phyloP scores from a whole-genome alignment of 2,797 vertebrate species.

The Dicrostonyx torquatus region DNA sequence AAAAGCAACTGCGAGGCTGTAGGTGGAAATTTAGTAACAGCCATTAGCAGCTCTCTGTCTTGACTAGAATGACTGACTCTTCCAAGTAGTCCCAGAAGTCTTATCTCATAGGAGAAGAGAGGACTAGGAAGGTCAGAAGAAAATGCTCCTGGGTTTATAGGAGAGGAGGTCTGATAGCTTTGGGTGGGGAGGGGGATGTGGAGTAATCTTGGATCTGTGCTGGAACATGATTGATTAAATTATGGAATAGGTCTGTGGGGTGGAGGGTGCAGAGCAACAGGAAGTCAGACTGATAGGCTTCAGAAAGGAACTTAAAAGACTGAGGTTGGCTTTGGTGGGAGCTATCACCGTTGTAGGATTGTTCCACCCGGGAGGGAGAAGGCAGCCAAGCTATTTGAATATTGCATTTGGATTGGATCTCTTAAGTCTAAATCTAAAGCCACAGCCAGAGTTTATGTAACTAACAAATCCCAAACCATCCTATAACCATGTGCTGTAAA shows the following conservation, averaged over 20 bases:
- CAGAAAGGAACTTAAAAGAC: neutral
- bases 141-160: neutral
- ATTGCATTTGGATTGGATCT: neutral
- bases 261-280: neutral
- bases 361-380: neutral
- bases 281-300: neutral
- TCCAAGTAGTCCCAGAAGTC: neutral
- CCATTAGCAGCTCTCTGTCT: too few species aligned
- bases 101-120: neutral
- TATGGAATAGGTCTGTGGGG: neutral
- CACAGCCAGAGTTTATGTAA: neutral
- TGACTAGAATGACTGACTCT: neutral
- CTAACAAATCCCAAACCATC: constrained; percentile 14
- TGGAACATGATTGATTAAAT: neutral
- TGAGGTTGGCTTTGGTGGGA: neutral
- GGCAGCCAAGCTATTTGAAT: neutral
- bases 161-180: neutral
- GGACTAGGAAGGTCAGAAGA: neutral
- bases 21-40: neutral
- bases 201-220: neutral
- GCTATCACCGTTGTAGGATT: neutral
- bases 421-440: constrained; percentile 31
- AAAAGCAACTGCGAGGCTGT: neutral
- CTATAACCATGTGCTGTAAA: neutral
- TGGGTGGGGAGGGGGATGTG: neutral